Conservation (phyloP, 2,888 invertebrate species). For the Caenorhabditis afra region DNA sequence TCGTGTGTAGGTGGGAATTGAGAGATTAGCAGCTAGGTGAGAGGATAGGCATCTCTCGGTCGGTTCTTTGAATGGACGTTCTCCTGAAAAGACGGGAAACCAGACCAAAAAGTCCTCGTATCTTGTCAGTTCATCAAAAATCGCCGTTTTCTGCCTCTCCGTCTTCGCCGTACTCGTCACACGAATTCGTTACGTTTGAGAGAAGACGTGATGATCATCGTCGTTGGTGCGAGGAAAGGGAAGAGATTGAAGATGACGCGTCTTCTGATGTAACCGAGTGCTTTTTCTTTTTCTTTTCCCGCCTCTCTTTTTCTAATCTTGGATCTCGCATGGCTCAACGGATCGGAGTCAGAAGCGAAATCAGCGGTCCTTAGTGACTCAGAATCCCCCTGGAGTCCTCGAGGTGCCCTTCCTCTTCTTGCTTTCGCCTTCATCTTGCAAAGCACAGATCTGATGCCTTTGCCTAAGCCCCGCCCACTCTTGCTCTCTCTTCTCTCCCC, state of each 20-base stretch:
- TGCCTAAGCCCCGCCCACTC: not conserved
- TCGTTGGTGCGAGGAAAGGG: no score
- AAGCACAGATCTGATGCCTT: no score
- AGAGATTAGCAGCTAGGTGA: no score
- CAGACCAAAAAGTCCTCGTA: conserved; percentile 29
- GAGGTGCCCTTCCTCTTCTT: not conserved
- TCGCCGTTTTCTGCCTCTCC: not conserved
- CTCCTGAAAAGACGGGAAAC: not conserved
- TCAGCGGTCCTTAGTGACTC: not conserved
- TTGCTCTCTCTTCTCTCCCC: no score
- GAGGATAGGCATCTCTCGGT: no score
- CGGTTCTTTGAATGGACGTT: no score
- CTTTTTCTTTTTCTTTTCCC: not conserved
- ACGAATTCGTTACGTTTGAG: not conserved
- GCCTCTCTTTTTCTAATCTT: not conserved
- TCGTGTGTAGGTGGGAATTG: no score
- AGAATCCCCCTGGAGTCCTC: not conserved
- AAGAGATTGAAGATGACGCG: conserved; percentile 9
- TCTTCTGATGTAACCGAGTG: conserved; percentile 33
- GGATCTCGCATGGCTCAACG: not conserved
- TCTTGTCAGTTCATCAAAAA: conserved; percentile 19
- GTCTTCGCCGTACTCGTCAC: not conserved
- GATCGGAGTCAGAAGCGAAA: not conserved
- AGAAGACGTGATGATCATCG: conserved; percentile 6
- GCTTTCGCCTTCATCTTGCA: not conserved